Base-by-base conservation (phyloP, 2,797 vertebrate species). In the Brotula barbata region DNA sequence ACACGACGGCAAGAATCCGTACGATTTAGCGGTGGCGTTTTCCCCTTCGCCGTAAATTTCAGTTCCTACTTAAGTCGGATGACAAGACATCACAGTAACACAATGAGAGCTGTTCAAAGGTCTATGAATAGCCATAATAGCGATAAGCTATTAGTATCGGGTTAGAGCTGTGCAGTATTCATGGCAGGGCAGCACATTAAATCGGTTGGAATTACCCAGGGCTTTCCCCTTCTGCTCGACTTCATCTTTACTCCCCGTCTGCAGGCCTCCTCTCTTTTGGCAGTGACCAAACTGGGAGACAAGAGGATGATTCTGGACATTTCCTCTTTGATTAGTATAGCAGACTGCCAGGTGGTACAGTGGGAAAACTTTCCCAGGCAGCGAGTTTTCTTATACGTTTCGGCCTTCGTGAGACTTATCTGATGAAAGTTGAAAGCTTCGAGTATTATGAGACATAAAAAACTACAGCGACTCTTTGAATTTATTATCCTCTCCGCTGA, bases 301-400 rank as follows among this genome's bases (percentile, higher is more conserved):
- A 63, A 71, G 63, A 62, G 52, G 70, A 76, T 44, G 53, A 72
- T 28, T 81, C 64, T 78, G 64, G 55, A 80, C 68, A 73, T 13
- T 41, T 82, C 55, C 39, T 80, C 53, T 58, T 62, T 69, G 67
- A 85, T 70, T 48, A 72, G 67, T 63, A 76, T 64, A 85, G 72
- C 79, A 83, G 77, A 79, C 57, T 80, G 41, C 67, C 78, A 82
- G 76, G 64, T 83, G 76, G 64, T 73, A 74, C 59, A 76, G 64
- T 40, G 39, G 47, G 49, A 78, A 78, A 78, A 71, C 50, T 73
- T 86, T 85, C 77, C 75, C 85, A 81, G 74, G 83, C 78, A 60
- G 33, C 63, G 54, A 59, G 34, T 75, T 67, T 67, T 31, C 17
- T 64, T 48, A 31, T 61, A 58, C 73, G 60, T 62, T 65, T 65